Conservation (phyloP, 2,797 vertebrate species). For the Geotria australis region DNA sequence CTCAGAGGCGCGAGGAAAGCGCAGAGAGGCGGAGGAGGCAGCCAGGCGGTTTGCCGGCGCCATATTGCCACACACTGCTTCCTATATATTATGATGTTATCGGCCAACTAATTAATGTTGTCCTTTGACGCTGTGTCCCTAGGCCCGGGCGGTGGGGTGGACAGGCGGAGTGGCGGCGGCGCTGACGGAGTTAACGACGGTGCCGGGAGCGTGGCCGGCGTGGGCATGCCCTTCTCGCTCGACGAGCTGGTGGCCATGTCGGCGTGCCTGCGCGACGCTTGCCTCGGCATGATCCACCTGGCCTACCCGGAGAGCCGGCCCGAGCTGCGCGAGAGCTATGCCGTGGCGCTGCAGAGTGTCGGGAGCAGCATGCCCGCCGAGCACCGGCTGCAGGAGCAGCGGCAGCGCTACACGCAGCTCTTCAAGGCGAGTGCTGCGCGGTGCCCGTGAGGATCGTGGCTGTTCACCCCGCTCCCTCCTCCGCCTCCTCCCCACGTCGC, state of each 20-base stretch:
- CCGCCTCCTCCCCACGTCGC: no score
- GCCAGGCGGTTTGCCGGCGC: no score
- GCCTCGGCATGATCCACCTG: slow-evolving; percentile 83
- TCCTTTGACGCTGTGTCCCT: background rate
- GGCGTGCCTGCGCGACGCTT: slow-evolving; percentile 68
- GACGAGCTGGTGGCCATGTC: slow-evolving; percentile 54
- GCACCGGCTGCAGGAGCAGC: slow-evolving; percentile 50
- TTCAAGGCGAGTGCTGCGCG: slow-evolving; percentile 38
- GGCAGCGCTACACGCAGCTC: slow-evolving; percentile 81
- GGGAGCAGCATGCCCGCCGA: slow-evolving; percentile 34
- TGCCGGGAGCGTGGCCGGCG: background rate
- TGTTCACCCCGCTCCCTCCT: no score
- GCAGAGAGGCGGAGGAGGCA: no score
- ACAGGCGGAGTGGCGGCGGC: no score
- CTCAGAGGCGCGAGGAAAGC: no score
- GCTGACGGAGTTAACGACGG: no score
- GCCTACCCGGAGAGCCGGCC: slow-evolving; percentile 85
- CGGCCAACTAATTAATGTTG: background rate
- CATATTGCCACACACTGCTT: no score
- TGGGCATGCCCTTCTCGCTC: slow-evolving; percentile 60
- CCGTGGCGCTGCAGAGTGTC: slow-evolving; percentile 56
- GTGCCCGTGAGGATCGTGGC: no score
- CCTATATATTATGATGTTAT: no score
- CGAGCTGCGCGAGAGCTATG: slow-evolving; percentile 66
- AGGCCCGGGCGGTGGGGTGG: no score